Conservation (phyloP, 2,888 invertebrate species). For the Ditylenchus weischeri region DNA sequence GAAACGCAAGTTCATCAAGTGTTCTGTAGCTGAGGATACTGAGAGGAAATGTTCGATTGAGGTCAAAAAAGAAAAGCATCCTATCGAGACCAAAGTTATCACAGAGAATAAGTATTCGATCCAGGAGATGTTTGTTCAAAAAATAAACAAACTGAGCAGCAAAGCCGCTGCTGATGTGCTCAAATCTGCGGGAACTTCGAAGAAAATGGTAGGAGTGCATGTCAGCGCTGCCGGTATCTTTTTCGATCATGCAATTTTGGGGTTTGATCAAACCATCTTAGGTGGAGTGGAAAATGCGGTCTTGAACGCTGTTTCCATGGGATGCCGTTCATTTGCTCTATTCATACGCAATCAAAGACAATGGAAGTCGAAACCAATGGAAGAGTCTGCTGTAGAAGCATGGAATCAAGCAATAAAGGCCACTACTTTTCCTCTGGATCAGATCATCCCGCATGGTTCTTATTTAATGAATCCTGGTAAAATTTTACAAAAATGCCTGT, state of each 20-base stretch:
- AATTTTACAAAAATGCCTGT: too few species aligned
- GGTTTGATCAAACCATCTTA: slow-evolving; percentile 22
- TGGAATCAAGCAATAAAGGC: slow-evolving; percentile 59
- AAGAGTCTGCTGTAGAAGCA: slow-evolving; percentile 45
- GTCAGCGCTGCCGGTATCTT: slow-evolving; percentile 42
- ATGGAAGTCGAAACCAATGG: slow-evolving; percentile 50
- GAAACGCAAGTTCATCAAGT: too few species aligned
- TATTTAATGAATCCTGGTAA: slow-evolving; percentile 62
- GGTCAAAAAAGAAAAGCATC: too few species aligned
- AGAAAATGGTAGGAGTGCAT: slow-evolving; percentile 47
- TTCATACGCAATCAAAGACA: slow-evolving; percentile 57
- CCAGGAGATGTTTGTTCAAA: too few species aligned
- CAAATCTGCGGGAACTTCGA: slow-evolving; percentile 17
- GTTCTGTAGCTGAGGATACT: too few species aligned
- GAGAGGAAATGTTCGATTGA: too few species aligned
- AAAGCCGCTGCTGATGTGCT: too few species aligned
- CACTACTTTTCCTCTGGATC: slow-evolving; percentile 44
- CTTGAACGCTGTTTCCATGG: slow-evolving; percentile 57
- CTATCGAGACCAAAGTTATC: too few species aligned
- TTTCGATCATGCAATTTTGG: not conserved
- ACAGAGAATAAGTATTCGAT: too few species aligned
- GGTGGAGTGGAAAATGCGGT: slow-evolving; percentile 60
- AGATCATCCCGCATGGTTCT: slow-evolving; percentile 60
- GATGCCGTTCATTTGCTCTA: slow-evolving; percentile 60
- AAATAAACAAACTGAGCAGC: too few species aligned